phyloP scores from a whole-genome alignment of 2,888 invertebrate species.

The Latrodectus elegans region DNA sequence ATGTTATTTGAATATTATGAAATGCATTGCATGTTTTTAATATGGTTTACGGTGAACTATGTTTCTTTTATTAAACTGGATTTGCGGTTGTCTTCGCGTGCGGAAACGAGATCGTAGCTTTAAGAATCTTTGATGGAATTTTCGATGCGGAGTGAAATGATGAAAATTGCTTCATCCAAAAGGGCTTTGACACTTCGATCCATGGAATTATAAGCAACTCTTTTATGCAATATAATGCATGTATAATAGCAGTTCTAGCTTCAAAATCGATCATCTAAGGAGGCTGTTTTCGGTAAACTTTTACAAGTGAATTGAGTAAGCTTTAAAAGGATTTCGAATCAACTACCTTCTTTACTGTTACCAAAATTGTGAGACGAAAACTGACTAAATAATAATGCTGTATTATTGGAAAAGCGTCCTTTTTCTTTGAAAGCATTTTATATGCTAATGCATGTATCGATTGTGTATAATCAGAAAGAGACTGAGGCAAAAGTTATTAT shows the following conservation, averaged over 20 bases:
- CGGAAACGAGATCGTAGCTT: constrained; percentile 15
- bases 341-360: background rate
- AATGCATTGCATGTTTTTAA: too few relatives aligned
- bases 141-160: constrained; percentile 25
- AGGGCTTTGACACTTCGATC: constrained; percentile 6
- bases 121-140: constrained; percentile 27
- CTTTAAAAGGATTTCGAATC: background rate
- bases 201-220: background rate
- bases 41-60: too few relatives aligned
- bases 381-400: background rate
- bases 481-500: too few relatives aligned
- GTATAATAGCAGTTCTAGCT: background rate
- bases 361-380: background rate
- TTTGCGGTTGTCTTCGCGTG: background rate
- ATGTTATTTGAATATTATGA: too few relatives aligned
- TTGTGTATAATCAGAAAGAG: background rate
- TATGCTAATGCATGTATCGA: background rate
- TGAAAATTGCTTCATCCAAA: constrained; percentile 24
- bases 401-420: background rate
- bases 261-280: background rate
- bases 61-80: too few relatives aligned
- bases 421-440: background rate
- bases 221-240: background rate
- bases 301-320: background rate
- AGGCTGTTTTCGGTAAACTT: background rate